Evolutionary conservation across 2,113 vertebrate genomes (phyloP).

Genomic region (Anhinga rufa): DNA sequence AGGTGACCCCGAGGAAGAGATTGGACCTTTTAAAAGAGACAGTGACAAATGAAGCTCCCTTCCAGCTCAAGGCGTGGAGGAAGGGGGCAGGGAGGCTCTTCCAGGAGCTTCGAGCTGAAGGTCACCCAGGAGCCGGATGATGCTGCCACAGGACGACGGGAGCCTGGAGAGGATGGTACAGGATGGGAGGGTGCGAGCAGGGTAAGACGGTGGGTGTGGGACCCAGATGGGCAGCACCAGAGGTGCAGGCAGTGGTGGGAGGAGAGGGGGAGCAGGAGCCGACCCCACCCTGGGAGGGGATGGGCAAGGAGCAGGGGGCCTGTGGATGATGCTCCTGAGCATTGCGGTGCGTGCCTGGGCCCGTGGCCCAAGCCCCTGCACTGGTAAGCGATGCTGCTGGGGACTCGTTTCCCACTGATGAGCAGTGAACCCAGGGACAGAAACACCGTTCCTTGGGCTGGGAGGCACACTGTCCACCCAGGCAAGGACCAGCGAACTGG

Average conservation of each 20-base stretch:
- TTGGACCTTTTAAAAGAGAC: constrained; percentile 61
- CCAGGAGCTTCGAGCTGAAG: background rate
- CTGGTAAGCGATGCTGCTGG: background rate
- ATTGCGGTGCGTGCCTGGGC: accelerated
- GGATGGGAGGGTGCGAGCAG: background rate
- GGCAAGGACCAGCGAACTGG: background rate
- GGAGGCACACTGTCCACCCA: background rate
- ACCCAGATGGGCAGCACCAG: background rate
- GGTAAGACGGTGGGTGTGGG: accelerated
- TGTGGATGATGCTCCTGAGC: background rate
- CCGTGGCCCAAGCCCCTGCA: accelerated
- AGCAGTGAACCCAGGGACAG: background rate
- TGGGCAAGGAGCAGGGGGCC: background rate
- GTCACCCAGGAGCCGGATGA: background rate
- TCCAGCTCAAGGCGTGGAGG: background rate
- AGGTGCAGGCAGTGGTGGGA: background rate
- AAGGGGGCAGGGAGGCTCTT: background rate
- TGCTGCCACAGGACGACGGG: background rate
- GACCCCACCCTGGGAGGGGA: accelerated
- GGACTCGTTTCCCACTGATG: background rate
- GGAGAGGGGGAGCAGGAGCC: background rate
- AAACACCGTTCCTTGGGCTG: background rate
- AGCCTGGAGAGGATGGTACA: background rate
- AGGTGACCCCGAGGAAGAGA: background rate
- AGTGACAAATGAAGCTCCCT: constrained; percentile 47